Percentiles rank a stretch among this genome's conserved stretches.
These are phyloP conservation scores for Sinella curviseta DNA, from an alignment of 1,140 invertebrate species.

Conservation along the genomic window DNA sequence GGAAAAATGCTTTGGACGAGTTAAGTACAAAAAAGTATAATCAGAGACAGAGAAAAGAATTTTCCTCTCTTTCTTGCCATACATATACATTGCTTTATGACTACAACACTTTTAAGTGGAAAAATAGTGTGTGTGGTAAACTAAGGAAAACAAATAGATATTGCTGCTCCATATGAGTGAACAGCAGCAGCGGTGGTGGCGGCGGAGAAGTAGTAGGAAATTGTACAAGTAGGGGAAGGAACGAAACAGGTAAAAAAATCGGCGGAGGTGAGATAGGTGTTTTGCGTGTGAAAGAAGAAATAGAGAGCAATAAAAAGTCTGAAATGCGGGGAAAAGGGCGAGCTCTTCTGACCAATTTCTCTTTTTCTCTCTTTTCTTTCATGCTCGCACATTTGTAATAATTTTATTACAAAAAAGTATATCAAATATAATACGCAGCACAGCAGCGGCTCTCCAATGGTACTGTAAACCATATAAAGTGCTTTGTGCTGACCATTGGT, in stretches of 20 bases:
- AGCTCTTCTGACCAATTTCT: slow-evolving; percentile 10
- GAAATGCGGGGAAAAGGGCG: background rate
- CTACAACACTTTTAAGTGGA: no score
- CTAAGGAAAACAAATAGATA: no score
- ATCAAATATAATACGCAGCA: no score
- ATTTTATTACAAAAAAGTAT: background rate
- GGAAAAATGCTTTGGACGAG: background rate
- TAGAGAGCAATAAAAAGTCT: slow-evolving; percentile 2
- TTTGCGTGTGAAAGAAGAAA: slow-evolving; percentile 25
- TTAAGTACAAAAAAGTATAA: background rate
- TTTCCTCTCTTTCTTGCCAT: no score
- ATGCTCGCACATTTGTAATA: background rate
- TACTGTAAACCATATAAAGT: no score
- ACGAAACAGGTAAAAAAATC: background rate
- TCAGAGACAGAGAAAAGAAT: background rate
- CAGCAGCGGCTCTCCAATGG: no score
- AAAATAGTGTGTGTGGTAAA: no score
- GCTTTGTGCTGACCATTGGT: no score
- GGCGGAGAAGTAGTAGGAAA: no score
- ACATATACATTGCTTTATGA: no score
- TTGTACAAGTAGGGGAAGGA: background rate
- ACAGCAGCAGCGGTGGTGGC: no score
- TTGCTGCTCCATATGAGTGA: no score
- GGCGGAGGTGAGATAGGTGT: slow-evolving; percentile 21
- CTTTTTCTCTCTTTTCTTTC: background rate